Evolutionary conservation across 2,888 invertebrate species (phyloP).

Genomic region (Patella depressa): DNA sequence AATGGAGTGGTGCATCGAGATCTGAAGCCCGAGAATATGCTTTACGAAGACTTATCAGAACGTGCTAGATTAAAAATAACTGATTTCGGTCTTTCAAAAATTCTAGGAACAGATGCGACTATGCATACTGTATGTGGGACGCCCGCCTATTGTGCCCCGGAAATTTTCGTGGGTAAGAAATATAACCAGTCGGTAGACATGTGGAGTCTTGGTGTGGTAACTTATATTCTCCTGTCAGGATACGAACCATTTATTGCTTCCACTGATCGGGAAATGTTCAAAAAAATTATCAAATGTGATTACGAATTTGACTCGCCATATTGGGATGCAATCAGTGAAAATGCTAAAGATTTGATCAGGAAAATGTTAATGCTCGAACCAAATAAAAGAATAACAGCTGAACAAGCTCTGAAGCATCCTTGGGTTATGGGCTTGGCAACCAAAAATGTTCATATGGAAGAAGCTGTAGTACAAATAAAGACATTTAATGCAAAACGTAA

Average conservation of each 20-base stretch:
- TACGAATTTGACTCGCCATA: slow-evolving; percentile 66
- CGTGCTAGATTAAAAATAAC: slow-evolving; percentile 68
- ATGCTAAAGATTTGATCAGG: slow-evolving; percentile 67
- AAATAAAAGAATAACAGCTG: slow-evolving; percentile 58
- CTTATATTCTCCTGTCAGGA: slow-evolving; percentile 69
- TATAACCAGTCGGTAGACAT: slow-evolving; percentile 63
- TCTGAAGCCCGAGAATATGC: slow-evolving; percentile 69
- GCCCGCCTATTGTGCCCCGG: slow-evolving; percentile 72
- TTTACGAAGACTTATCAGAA: slow-evolving; percentile 63
- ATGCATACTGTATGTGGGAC: slow-evolving; percentile 73
- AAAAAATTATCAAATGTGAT: slow-evolving; percentile 66
- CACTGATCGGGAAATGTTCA: slow-evolving; percentile 65
- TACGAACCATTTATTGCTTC: slow-evolving; percentile 70
- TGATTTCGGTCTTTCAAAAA: slow-evolving; percentile 74
- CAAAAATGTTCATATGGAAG: slow-evolving; percentile 56
- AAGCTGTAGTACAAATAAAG: slow-evolving; percentile 64
- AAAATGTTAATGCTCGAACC: slow-evolving; percentile 59
- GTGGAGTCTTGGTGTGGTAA: slow-evolving; percentile 70
- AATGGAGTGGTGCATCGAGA: slow-evolving; percentile 59
- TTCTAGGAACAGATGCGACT: slow-evolving; percentile 66
- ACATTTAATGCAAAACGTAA: slow-evolving; percentile 67
- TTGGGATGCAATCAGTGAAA: slow-evolving; percentile 68
- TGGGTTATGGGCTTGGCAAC: slow-evolving; percentile 65
- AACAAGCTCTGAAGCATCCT: slow-evolving; percentile 61
- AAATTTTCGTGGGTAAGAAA: slow-evolving; percentile 58